These are phyloP conservation scores for Yoshiicerus persimilis DNA, from an alignment of 1,140 invertebrate genomes.

Conservation along the genomic window DNA sequence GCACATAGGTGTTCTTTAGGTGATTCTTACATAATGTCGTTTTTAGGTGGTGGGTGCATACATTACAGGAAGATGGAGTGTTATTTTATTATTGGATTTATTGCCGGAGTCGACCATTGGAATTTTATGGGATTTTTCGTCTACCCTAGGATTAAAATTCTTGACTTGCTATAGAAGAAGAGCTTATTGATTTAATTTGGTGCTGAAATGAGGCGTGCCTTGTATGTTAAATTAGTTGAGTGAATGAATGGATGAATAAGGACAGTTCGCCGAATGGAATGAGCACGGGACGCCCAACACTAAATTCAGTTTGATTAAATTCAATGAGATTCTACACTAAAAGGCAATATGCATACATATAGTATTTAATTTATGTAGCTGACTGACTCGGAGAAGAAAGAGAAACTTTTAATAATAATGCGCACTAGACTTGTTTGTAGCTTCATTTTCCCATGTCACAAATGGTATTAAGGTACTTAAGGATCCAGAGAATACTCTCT, in stretches of 20 bases:
- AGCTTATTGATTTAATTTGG: conserved; percentile 17
- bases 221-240: neutral
- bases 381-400: neutral
- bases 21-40: neutral
- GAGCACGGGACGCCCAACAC: neutral
- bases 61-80: conserved; percentile 10
- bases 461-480: neutral
- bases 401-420: neutral
- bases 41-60: neutral
- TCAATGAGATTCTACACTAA: neutral
- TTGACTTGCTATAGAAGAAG: neutral
- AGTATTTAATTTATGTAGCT: neutral
- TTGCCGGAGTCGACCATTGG: neutral
- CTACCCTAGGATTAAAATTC: conserved; percentile 6
- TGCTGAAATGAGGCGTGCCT: conserved; percentile 13
- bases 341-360: neutral
- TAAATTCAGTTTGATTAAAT: conserved; percentile 6
- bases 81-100: conserved; percentile 24
- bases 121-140: conserved; percentile 8
- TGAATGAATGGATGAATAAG: conserved; percentile 13
- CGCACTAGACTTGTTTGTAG: neutral
- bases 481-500: neutral
- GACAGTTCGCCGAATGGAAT: neutral
- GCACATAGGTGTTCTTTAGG: neutral
- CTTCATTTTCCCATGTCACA: neutral